Evolutionary conservation across 1,140 invertebrate genomes (phyloP).

Genomic region (Hyles vespertilio): DNA sequence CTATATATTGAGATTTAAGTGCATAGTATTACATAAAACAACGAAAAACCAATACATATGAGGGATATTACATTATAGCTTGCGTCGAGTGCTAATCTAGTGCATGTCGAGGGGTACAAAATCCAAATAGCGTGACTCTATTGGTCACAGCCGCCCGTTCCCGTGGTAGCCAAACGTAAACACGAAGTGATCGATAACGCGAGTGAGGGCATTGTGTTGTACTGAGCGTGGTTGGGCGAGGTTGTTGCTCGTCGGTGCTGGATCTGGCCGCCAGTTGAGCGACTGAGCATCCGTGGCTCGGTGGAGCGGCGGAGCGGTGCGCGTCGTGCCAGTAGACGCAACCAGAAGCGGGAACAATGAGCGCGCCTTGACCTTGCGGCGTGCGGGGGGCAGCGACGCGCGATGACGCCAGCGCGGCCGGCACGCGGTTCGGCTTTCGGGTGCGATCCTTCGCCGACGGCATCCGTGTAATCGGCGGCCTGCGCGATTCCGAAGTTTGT

Average conservation of each 20-base stretch:
- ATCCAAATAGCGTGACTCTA: conserved; percentile 35
- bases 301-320: conserved; percentile 18
- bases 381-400: conserved; percentile 52
- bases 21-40: too few relatives aligned
- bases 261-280: too few relatives aligned
- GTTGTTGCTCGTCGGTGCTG: conserved; percentile 7
- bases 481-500: conserved; percentile 57
- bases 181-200: conserved; percentile 62
- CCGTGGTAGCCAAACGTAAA: conserved; percentile 66
- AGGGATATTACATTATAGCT: too few relatives aligned
- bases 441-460: conserved; percentile 69
- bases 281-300: too few relatives aligned
- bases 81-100: conserved; percentile 3
- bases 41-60: too few relatives aligned
- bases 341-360: conserved; percentile 54
- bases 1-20: too few relatives aligned
- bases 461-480: conserved; percentile 71
- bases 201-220: conserved; percentile 14
- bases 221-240: conserved; percentile 19
- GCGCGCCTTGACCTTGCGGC: conserved; percentile 69
- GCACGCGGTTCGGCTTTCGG: conserved; percentile 69
- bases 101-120: conserved; percentile 16
- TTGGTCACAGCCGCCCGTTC: conserved; percentile 43
- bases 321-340: conserved; percentile 32
- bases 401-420: conserved; percentile 69